A percentile compares a stretch with the other conserved stretches of the same genome.
Conservation (phyloP, 2,797 vertebrate genomes). For the Enteromius thamalakanensis region DNA sequence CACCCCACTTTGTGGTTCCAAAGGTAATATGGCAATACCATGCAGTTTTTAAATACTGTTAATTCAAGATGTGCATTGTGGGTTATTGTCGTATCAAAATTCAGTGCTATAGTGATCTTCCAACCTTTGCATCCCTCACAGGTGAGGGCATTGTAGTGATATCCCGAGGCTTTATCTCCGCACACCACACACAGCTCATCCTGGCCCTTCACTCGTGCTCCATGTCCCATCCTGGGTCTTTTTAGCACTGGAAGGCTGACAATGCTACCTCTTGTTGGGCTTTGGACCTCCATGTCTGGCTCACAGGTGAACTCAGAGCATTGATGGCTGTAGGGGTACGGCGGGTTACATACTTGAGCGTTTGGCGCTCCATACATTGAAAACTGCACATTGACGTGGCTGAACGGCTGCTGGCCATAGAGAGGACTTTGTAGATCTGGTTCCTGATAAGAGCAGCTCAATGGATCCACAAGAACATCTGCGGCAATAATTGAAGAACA, state of each 20-base stretch:
- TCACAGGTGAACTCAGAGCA: conserved; percentile 77
- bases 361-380: conserved; percentile 79
- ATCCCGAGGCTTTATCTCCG: conserved; percentile 93
- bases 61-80: neutral
- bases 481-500: conserved; percentile 52
- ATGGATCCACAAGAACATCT: conserved; percentile 89
- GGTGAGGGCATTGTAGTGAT: conserved; percentile 95
- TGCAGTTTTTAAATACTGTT: neutral
- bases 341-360: conserved; percentile 76
- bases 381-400: conserved; percentile 77
- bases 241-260: conserved; percentile 74
- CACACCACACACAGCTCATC: conserved; percentile 95
- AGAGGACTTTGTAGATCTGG: conserved; percentile 83
- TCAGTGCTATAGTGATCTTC: neutral
- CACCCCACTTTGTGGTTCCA: neutral
- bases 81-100: neutral
- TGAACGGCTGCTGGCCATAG: conserved; percentile 84
- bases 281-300: conserved; percentile 65
- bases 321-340: conserved; percentile 78
- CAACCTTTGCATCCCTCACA: conserved; percentile 97
- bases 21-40: neutral
- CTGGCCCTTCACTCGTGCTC: conserved; percentile 81
- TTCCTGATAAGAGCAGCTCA: conserved; percentile 85
- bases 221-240: conserved; percentile 76
- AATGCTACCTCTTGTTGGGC: conserved; percentile 63